Conservation (phyloP, 2,113 vertebrate genomes). For the Pelecanus crispus region DNA sequence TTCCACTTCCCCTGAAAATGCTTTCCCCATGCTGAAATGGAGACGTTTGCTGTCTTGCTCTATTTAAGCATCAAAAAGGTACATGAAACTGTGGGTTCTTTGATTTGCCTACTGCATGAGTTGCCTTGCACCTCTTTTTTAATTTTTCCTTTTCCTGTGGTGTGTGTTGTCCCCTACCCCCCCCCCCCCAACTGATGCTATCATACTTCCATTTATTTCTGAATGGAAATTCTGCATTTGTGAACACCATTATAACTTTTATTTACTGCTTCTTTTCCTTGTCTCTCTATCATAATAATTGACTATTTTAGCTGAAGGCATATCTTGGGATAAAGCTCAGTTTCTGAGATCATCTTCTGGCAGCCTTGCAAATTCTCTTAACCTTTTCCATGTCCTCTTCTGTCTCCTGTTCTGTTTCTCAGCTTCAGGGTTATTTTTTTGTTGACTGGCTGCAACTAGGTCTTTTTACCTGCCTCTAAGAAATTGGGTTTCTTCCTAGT, state of each 20-base stretch:
- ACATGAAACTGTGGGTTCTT: background rate
- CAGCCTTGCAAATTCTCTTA: background rate
- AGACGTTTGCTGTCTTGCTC: background rate
- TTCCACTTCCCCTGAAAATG: background rate
- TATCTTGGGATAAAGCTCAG: background rate
- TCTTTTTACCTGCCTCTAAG: background rate
- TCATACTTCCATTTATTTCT: background rate
- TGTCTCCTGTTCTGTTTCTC: background rate
- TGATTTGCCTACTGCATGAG: background rate
- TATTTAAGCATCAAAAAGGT: background rate
- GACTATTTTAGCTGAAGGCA: background rate
- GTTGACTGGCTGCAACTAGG: background rate
- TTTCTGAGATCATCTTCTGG: background rate
- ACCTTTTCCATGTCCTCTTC: background rate
- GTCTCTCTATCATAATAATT: background rate
- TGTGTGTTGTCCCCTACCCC: no score
- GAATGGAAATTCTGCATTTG: background rate
- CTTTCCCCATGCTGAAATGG: background rate
- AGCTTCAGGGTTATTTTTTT: background rate
- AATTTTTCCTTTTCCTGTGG: background rate
- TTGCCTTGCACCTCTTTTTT: background rate
- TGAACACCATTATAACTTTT: background rate
- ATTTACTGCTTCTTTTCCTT: background rate
- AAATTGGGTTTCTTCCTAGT: background rate
- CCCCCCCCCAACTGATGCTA: background rate